These are phyloP conservation scores for Phengaris arion DNA, from an alignment of 2,888 invertebrate genomes.

Conservation along the genomic window DNA sequence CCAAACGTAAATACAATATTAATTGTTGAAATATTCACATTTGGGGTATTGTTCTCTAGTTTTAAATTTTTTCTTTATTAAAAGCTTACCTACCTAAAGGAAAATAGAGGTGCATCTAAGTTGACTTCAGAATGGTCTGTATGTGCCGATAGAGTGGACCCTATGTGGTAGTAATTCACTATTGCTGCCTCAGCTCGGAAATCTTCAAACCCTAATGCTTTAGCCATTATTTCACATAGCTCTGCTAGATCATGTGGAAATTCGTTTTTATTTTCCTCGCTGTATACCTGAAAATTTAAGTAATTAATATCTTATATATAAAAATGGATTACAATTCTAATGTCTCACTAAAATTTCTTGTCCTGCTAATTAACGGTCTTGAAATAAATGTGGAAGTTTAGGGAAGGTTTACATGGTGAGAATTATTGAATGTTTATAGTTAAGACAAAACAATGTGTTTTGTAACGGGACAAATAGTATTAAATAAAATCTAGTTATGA, in stretches of 20 bases:
- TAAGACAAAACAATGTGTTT: too few relatives aligned
- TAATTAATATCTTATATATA: not conserved
- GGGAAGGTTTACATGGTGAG: too few relatives aligned
- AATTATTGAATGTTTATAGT: too few relatives aligned
- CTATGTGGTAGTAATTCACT: slow-evolving; percentile 96
- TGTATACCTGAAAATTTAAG: slow-evolving; percentile 80
- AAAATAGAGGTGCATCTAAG: slow-evolving; percentile 92
- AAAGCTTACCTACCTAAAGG: slow-evolving; percentile 83
- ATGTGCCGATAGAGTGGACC: slow-evolving; percentile 95
- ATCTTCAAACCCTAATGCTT: slow-evolving; percentile 75
- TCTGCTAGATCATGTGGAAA: slow-evolving; percentile 87
- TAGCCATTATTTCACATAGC: slow-evolving; percentile 82
- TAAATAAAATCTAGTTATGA: too few relatives aligned
- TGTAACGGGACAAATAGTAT: too few relatives aligned
- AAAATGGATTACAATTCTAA: too few relatives aligned
- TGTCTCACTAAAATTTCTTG: too few relatives aligned
- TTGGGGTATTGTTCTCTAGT: too few relatives aligned
- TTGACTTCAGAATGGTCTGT: slow-evolving; percentile 96
- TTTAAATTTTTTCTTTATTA: not conserved
- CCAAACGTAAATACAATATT: too few relatives aligned
- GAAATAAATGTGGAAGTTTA: too few relatives aligned
- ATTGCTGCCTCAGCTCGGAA: slow-evolving; percentile 95
- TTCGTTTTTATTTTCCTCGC: slow-evolving; percentile 80
- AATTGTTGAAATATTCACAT: too few relatives aligned
- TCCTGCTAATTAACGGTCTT: too few relatives aligned